Base-by-base conservation (phyloP, 2,888 invertebrate genomes). In the Dione vanillae region DNA sequence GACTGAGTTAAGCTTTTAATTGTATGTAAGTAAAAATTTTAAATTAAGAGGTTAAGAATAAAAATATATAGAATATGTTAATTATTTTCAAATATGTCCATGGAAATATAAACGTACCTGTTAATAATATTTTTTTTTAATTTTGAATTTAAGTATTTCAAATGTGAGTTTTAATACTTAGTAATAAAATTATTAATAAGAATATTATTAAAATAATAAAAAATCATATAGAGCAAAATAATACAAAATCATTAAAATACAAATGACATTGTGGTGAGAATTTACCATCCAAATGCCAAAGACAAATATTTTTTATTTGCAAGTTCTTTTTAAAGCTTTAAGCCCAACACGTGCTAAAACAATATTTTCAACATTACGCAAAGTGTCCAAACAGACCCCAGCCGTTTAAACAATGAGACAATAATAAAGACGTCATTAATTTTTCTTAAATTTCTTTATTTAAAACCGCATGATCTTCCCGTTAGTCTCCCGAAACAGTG, bases 361-460 rank as follows among this genome's bases (percentile, higher is more conserved):
- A 67, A 69, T 68, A 71, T 85, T 85, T 85, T 85, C 78, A 75
- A 85, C 85, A 90, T 91, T 89, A 93, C 92, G 92, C 93, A 92
- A 93, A 90, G 86, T 79, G 90, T 92, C 91, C 84, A 92, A 92
- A 92, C 89, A 92, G 82, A 81, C 82, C 80, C 75, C 78, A 78
- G 80, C 80, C 81, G 84, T 78, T 80, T 78, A 83, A 85, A 84
- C 88, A 87, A 91, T 91, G 90, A 91, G 88, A 89, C 86, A 78
- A 82, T 87, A 88, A 87, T 91, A 91, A 89, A 89, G 88, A 85
- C 86, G 88, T 91, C 90, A 91, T 92, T 91, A 91, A 90, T 90
- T 87, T 86, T 84, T 83, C 82, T 83, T 78, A 83, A 86, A 87
- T 82, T 85, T 84, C 81, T 78, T 85, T 86, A 86, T 82, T 83